Base-by-base conservation (phyloP, 2,797 vertebrate species). In the Eospalax fontanierii region DNA sequence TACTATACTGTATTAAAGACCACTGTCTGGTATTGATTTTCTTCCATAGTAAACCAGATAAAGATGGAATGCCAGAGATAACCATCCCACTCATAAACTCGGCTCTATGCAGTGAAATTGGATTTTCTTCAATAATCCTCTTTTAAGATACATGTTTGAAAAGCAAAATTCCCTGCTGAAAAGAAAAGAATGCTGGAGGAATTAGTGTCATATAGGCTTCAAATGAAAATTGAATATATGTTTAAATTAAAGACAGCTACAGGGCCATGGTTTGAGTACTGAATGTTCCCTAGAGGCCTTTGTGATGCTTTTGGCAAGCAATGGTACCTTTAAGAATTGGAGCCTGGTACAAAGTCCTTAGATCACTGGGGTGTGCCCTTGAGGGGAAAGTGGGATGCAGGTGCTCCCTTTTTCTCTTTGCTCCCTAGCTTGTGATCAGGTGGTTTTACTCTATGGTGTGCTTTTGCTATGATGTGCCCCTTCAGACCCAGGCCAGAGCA, bases 61-160 rank as follows among this genome's bases (percentile, higher is more conserved):
- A 71, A 87, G 4, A 7, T 30, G 79, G 33, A 84, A 8, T 40
- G 30, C 40, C 81, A 28, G 35, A 43, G n/a, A 54, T n/a, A 84
- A 83, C 40, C 15, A 73, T 38, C 61, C 30, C 12, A 80, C 59
- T 74, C 80, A 70, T 85, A 84, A 93, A 85, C 3, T 43, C 65
- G 81, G 46, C 28, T 70, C 22, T 80, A 30, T 83, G n/a, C 54
- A 87, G 28, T 75, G 21, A 92, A 87, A 84, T 79, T 43, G 40
- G 11, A 83, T 90, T 76, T 92, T 28, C 83, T 57, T 6, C 50
- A 90, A 30, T 70, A 87, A 87, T 85, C 63, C 63, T 66, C 16
- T 80, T 92, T 90, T 84, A 87, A 94, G 84, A 92, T 80, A 50
- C 4, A 35, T 46, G 30, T 40, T 96, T 90, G 40, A 46, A 87